phyloP scores from a whole-genome alignment of 1,140 invertebrate genomes.

The Carposina sasakii region DNA sequence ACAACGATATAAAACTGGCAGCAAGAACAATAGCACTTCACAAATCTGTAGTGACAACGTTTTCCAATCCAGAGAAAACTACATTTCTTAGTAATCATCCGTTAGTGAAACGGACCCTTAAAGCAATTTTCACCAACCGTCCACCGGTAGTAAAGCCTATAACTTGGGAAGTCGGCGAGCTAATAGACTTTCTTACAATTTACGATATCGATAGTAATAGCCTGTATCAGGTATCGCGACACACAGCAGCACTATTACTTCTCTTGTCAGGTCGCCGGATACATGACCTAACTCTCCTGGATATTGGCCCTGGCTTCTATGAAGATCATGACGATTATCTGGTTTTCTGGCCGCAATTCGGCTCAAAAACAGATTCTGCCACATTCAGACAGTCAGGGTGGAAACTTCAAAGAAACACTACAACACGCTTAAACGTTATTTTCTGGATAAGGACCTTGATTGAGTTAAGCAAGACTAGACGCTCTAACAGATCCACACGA shows the following conservation, averaged over 20 bases:
- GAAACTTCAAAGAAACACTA: not conserved
- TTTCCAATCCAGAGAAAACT: constrained; percentile 1
- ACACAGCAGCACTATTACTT: constrained; percentile 1
- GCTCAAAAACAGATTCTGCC: constrained; percentile 4
- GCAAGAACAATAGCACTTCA: not conserved
- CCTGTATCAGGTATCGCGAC: constrained; percentile 3
- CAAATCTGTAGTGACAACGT: not conserved
- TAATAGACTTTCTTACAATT: not conserved
- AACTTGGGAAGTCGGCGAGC: not conserved
- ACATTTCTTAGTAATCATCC: not conserved
- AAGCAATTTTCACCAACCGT: not conserved
- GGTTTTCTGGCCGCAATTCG: not conserved
- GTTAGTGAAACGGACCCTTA: not conserved
- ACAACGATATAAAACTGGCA: not conserved
- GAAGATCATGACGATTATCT: not conserved
- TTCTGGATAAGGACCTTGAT: constrained; percentile 1
- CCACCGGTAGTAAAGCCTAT: not conserved
- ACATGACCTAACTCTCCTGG: constrained; percentile 4
- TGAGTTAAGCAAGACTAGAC: not conserved
- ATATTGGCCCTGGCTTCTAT: not conserved
- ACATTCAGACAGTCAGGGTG: constrained; percentile 1
- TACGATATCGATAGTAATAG: not conserved
- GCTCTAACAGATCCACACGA: not conserved
- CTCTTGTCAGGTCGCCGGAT: constrained; percentile 3
- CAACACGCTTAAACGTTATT: not conserved